Conservation (phyloP, 2,797 vertebrate genomes). For the Remorina albescens region DNA sequence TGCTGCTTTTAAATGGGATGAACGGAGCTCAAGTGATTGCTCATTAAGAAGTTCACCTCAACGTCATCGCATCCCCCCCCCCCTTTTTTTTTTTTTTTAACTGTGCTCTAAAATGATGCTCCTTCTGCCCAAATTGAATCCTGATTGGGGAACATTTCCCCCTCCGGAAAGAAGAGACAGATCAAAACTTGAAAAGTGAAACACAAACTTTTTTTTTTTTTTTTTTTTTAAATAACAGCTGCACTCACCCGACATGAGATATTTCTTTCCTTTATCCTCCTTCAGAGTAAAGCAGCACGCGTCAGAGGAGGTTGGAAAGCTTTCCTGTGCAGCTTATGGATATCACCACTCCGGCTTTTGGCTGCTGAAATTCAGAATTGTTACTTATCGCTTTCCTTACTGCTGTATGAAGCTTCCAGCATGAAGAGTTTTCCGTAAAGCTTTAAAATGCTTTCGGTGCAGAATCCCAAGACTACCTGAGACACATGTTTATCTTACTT, state of each 20-base stretch:
- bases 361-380: slow-evolving; percentile 20
- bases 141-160: not conserved
- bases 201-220: no score
- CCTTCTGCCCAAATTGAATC: slow-evolving; percentile 5
- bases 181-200: slow-evolving; percentile 35
- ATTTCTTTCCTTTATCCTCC: slow-evolving; percentile 23
- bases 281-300: slow-evolving; percentile 22
- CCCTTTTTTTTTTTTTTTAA: no score
- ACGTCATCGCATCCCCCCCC: not conserved
- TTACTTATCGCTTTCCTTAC: slow-evolving; percentile 7
- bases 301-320: slow-evolving; percentile 11
- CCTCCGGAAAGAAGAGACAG: not conserved
- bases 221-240: no score
- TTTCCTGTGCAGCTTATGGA: slow-evolving; percentile 19
- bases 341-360: slow-evolving; percentile 4
- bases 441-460: slow-evolving; percentile 15
- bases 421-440: slow-evolving; percentile 2
- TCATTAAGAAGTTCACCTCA: not conserved
- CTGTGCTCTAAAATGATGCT: not conserved
- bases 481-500: slow-evolving; percentile 1
- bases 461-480: not conserved
- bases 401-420: slow-evolving; percentile 15
- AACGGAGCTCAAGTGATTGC: not conserved
- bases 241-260: slow-evolving; percentile 14
- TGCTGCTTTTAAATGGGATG: not conserved